These are phyloP conservation scores for Formica selysi DNA, from an alignment of 1,140 invertebrate genomes.

Conservation along the genomic window DNA sequence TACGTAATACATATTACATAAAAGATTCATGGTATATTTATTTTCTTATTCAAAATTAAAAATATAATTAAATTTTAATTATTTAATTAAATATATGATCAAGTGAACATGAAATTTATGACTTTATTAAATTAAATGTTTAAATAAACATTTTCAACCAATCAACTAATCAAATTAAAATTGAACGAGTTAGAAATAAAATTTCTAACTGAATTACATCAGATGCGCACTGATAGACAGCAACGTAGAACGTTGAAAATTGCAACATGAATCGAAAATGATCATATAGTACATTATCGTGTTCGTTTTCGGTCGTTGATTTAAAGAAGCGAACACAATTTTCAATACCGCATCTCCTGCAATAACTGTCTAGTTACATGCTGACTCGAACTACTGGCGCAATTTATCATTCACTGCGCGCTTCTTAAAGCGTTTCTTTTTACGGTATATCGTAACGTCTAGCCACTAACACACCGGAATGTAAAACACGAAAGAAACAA, in stretches of 20 bases:
- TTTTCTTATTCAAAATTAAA: neutral
- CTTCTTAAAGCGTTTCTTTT: constrained; percentile 50
- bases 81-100: constrained; percentile 12
- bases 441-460: neutral
- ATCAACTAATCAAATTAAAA: constrained; percentile 29
- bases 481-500: neutral
- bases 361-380: constrained; percentile 52
- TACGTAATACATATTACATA: neutral
- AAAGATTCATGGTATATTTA: neutral
- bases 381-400: constrained; percentile 44
- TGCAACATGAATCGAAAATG: neutral
- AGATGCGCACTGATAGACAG: neutral
- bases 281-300: neutral
- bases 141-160: constrained; percentile 2
- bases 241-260: neutral
- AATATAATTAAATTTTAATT: constrained; percentile 8
- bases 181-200: neutral
- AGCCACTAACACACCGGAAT: constrained; percentile 9
- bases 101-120: neutral
- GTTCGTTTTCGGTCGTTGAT: constrained; percentile 5
- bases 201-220: constrained; percentile 19
- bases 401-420: constrained; percentile 42
- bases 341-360: neutral
- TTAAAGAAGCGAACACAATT: neutral
- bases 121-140: neutral